Conservation (phyloP, 2,113 vertebrate species). For the Piaya cayana region DNA sequence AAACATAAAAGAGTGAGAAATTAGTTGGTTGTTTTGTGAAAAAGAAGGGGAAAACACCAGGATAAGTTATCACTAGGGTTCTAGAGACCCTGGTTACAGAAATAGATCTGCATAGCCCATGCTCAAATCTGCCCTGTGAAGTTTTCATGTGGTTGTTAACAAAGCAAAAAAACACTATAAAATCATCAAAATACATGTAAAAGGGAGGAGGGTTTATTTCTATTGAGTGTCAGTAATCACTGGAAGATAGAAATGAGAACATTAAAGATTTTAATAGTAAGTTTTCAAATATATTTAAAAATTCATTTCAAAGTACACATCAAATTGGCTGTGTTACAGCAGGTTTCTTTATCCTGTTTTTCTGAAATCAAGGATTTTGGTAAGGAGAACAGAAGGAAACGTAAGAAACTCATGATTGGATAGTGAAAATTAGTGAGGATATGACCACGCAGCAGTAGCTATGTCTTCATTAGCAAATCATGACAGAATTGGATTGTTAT, state of each 20-base stretch:
- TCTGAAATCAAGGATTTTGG: background rate
- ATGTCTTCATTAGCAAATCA: background rate
- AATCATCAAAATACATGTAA: background rate
- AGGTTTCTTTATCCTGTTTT: background rate
- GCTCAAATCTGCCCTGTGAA: background rate
- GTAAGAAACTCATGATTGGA: background rate
- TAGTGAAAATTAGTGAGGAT: background rate
- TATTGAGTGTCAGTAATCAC: background rate
- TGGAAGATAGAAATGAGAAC: background rate
- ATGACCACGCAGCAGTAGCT: background rate
- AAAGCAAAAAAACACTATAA: background rate
- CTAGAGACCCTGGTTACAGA: background rate
- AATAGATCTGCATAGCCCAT: background rate
- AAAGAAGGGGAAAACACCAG: background rate
- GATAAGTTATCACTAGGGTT: background rate
- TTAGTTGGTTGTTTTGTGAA: background rate
- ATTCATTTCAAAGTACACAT: background rate
- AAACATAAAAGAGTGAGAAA: background rate
- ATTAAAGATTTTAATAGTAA: background rate
- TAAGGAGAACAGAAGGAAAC: background rate
- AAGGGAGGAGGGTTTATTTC: background rate
- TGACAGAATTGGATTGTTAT: background rate
- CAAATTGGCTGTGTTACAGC: background rate
- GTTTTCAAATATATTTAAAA: background rate
- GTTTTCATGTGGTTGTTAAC: background rate